These are phyloP conservation scores for Cremastinae sp. DNA, from an alignment of 2,888 invertebrate species.

Conservation along the genomic window DNA sequence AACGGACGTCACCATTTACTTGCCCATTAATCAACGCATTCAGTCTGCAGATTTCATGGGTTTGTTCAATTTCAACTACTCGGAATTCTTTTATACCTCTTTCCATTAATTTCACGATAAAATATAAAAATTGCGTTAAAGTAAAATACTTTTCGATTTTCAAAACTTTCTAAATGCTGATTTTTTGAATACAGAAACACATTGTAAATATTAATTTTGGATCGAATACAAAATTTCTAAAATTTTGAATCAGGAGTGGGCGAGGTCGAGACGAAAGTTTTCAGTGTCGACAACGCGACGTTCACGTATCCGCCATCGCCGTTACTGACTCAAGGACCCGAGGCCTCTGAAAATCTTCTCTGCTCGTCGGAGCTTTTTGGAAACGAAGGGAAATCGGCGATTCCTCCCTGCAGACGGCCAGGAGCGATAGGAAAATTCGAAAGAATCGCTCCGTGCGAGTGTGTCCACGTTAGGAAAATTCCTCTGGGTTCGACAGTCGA, in stretches of 20 bases:
- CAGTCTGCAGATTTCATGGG: constrained; percentile 70
- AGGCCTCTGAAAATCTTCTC: constrained; percentile 82
- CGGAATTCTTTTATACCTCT: not conserved
- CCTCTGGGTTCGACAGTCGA: constrained; percentile 87
- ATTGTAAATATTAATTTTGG: too few species aligned
- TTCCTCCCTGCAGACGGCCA: constrained; percentile 65
- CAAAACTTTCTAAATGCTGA: not conserved
- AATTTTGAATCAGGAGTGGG: constrained; percentile 81
- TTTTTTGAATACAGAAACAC: not conserved
- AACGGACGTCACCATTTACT: constrained; percentile 84
- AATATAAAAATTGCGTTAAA: not conserved
- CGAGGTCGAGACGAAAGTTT: constrained; percentile 79
- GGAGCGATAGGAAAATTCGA: constrained; percentile 43
- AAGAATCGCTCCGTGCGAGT: constrained; percentile 83
- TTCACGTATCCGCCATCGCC: constrained; percentile 90
- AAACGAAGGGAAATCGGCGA: constrained; percentile 57
- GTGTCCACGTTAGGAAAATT: constrained; percentile 87
- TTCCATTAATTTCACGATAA: not conserved
- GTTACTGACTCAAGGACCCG: constrained; percentile 86
- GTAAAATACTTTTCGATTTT: too few species aligned
- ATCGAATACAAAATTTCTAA: too few species aligned
- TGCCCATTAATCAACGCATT: constrained; percentile 85
- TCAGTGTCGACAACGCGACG: constrained; percentile 86
- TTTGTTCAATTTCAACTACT: constrained; percentile 48
- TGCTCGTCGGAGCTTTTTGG: constrained; percentile 78